Base-by-base conservation (phyloP, 2,797 vertebrate species). In the Myotis myotis region DNA sequence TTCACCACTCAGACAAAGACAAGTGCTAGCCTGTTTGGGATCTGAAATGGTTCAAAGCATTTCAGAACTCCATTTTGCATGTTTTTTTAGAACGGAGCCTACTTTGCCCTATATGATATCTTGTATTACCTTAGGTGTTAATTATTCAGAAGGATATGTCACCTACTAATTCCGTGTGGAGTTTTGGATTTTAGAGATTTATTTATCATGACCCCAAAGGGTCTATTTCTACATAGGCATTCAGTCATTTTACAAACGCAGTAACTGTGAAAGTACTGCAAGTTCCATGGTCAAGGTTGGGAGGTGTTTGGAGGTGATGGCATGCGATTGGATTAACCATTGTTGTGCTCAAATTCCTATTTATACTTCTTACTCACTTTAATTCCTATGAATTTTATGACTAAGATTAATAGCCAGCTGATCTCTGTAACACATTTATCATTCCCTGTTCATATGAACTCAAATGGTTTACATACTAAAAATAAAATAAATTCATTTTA, bases 221-320 rank as follows among this genome's bases (percentile, higher is more conserved):
- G 7, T 71, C 12, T 72, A 19, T 75, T 90, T 95, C 71, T 66
- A 44, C 3, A 57, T 66, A 87, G 57, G 38, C 19, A 76, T 81
- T 94, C 66, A 87, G 36, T 78, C 33, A 82, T 86, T 91, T 89
- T 51, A 41, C 41, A 83, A 88, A 93, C 51, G 17, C 49, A 60
- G 5, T 78, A 49, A 70, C 5, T 62, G 20, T 62, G 80, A 86
- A 66, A 66, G 17, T 80, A 5, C 22, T 51, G 1, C 75, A 62
- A 84, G 55, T 82, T 66, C 33, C 41, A 76, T 76, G 36, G 17
- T 89, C 2, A 53, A 75, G 6, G 0, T 36, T 53, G 38, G 53
- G 57, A 70, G 13, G 10, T 36, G 3, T 25, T 68, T 47, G 47
- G 51, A 89, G 12, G 28, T 91, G 44, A 76, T 8, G 2, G 2